These are phyloP conservation scores for Brachionus rubens DNA, from an alignment of 1,140 invertebrate species.

Conservation along the genomic window DNA sequence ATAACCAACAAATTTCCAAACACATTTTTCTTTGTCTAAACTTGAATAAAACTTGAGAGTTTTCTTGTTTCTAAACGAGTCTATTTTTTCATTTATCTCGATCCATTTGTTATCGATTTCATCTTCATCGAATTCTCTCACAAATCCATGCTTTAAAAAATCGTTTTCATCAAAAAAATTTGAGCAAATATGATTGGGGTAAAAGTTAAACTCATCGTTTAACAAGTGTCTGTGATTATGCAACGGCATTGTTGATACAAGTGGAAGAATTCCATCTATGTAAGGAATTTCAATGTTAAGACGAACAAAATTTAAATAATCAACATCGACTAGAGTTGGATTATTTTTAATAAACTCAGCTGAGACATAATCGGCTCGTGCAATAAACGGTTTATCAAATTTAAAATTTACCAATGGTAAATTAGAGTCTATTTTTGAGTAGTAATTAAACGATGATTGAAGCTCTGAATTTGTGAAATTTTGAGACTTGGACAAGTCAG, in stretches of 20 bases:
- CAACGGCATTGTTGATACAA: constrained; percentile 62
- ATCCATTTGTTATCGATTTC: neutral
- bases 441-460: neutral
- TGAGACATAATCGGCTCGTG: constrained; percentile 60
- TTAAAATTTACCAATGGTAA: constrained; percentile 47
- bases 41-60: constrained; percentile 60
- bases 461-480: neutral
- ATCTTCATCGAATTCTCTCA: constrained; percentile 48
- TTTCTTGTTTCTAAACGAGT: constrained; percentile 51
- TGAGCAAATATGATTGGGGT: constrained; percentile 61
- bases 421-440: constrained; percentile 9
- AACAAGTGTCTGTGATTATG: constrained; percentile 60
- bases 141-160: constrained; percentile 54
- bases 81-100: neutral
- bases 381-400: constrained; percentile 50
- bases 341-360: constrained; percentile 60
- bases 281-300: constrained; percentile 61
- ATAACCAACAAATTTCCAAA: constrained; percentile 62
- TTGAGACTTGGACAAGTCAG: neutral
- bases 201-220: constrained; percentile 57
- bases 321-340: constrained; percentile 51
- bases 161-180: constrained; percentile 58
- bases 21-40: constrained; percentile 60
- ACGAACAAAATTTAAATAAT: constrained; percentile 61
- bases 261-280: constrained; percentile 62